A percentile compares a stretch with the other conserved stretches of the same genome.
These are phyloP conservation scores for Ischnus inquisitorius DNA, from an alignment of 2,888 invertebrate species.

Conservation along the genomic window DNA sequence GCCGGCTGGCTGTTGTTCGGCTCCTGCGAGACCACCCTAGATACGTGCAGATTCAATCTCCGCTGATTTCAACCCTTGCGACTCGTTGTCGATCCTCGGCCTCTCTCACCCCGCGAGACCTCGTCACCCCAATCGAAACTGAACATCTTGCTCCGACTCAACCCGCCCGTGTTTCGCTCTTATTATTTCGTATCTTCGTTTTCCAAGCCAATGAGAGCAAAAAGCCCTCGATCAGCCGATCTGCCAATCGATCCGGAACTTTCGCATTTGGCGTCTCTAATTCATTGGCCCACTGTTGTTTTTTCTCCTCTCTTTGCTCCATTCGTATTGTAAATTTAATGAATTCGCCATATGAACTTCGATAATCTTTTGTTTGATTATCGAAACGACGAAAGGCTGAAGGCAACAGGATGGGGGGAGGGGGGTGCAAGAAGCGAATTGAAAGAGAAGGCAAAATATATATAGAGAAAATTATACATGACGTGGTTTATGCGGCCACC, in stretches of 20 bases:
- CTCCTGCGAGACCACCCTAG: constrained; percentile 41
- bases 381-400: background rate
- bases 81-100: constrained; percentile 55
- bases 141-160: constrained; percentile 13
- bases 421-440: constrained; percentile 42
- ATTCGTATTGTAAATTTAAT: constrained; percentile 49
- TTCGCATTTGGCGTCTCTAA: background rate
- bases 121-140: constrained; percentile 56
- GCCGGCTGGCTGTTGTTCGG: constrained; percentile 23
- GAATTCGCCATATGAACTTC: constrained; percentile 46
- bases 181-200: background rate
- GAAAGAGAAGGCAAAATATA: constrained; percentile 59
- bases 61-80: constrained; percentile 59
- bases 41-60: constrained; percentile 44
- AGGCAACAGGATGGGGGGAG: constrained; percentile 20
- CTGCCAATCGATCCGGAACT: constrained; percentile 47
- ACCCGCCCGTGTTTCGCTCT: background rate
- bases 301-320: constrained; percentile 39
- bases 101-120: constrained; percentile 35
- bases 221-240: constrained; percentile 34
- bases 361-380: background rate
- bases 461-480: constrained; percentile 64
- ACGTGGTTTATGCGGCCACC: constrained; percentile 79
- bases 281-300: constrained; percentile 20
- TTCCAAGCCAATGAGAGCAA: constrained; percentile 3